phyloP scores from a whole-genome alignment of 1,140 invertebrate species.

The Anagrus nilaparvatae region DNA sequence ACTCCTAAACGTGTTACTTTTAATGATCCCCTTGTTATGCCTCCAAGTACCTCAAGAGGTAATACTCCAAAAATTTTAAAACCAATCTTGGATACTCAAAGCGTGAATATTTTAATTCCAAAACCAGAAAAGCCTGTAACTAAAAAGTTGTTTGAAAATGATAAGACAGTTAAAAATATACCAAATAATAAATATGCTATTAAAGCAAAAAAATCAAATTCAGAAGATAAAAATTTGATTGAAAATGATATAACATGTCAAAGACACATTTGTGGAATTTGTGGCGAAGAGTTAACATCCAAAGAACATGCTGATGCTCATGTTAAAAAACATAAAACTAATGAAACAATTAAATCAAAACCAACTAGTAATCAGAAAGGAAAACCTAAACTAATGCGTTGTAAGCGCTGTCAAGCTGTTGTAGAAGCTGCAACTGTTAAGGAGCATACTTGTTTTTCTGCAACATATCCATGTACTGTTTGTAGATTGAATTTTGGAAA shows the following conservation, averaged over 20 bases:
- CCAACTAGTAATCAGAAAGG: neutral
- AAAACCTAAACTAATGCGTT: constrained; percentile 28
- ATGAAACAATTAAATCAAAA: neutral
- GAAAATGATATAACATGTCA: constrained; percentile 12
- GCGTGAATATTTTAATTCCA: too few species aligned
- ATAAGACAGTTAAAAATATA: too few species aligned
- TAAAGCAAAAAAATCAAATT: neutral
- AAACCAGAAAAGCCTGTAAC: too few species aligned
- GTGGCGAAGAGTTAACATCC: constrained; percentile 24
- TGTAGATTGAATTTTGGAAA: constrained; percentile 13
- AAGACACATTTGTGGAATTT: constrained; percentile 31
- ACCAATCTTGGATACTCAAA: too few species aligned
- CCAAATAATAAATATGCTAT: too few species aligned
- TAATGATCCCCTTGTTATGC: too few species aligned
- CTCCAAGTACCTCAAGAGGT: too few species aligned
- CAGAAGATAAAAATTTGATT: neutral
- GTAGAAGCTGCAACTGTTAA: constrained; percentile 34
- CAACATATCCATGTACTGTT: constrained; percentile 11
- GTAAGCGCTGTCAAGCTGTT: constrained; percentile 36
- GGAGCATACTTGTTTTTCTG: constrained; percentile 27
- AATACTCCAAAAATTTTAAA: too few species aligned
- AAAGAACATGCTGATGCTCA: constrained; percentile 28
- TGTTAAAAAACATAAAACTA: constrained; percentile 24
- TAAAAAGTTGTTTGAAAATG: too few species aligned
- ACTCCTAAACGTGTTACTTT: too few species aligned